Evolutionary conservation across 2,797 vertebrate species (phyloP).

Genomic region (Ceryle rudis): DNA sequence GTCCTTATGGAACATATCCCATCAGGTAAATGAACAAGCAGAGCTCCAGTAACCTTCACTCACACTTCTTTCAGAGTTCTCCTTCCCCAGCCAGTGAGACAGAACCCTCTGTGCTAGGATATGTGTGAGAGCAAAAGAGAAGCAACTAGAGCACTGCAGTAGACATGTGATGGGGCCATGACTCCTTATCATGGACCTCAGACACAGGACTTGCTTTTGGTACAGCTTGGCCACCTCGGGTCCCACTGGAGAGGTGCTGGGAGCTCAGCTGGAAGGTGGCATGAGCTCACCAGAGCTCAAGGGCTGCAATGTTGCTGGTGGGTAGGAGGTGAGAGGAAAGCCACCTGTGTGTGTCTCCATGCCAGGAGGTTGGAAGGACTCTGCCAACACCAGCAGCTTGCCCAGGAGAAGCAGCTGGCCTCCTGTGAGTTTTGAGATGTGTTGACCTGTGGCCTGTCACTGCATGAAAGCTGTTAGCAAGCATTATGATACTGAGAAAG

Average conservation of each 20-base stretch:
- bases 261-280: background rate
- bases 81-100: background rate
- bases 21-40: background rate
- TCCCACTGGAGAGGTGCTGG: background rate
- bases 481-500: background rate
- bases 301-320: background rate
- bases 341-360: background rate
- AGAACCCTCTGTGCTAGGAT: background rate
- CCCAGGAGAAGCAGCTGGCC: background rate
- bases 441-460: background rate
- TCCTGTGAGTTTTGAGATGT: background rate
- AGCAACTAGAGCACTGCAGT: background rate
- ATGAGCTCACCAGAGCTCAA: background rate
- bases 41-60: background rate
- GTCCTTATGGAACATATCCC: background rate
- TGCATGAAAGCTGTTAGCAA: background rate
- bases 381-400: background rate
- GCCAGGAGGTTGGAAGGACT: background rate
- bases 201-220: background rate
- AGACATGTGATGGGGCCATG: background rate
- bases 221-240: background rate
- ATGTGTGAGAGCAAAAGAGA: background rate
- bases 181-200: background rate
- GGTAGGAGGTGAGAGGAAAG: background rate
- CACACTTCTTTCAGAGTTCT: background rate